Base-by-base conservation (phyloP, 1,140 invertebrate genomes). In the Stegodyphus mimosarum region DNA sequence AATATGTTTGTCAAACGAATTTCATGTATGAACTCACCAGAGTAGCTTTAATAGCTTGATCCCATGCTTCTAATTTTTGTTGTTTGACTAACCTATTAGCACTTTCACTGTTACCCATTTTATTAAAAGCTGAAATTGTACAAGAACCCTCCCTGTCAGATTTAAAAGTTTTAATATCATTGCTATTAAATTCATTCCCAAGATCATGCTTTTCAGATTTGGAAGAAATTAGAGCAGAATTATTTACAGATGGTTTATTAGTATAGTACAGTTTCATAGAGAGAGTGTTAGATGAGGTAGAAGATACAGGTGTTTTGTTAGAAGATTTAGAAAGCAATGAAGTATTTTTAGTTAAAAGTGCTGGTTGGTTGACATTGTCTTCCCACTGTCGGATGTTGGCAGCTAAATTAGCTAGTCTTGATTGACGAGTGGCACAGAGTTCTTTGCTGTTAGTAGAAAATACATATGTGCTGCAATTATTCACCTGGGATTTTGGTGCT, bases 341-440 rank as follows among this genome's bases (percentile, higher is more conserved):
- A 67, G 33, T n/a, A 53, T 52, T 33, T 18, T 67, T 78, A 17
- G 71, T 15, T 6, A 50, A 48, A 73, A 72, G 7, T 86, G 55
- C n/a, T 73, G 73, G 50, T 63, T 52, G 10, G 66, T 66, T 11
- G 6, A 71, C 5, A 50, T 87, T 72, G 64, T 87, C 76, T 50
- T 87, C 87, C 83, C 84, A 87, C 6, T 74, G 52, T 6, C 86
- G 71, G 72, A 83, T 84, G 52, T 85, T 1, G 49, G 80, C 70
- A 83, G 85, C 86, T 6, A 88, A 74, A 55, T 60, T 17, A 48
- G 63, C 63, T 15, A 78, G 55, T 11, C 85, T 63, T 10, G 67
- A 51, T 7, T 80, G 73, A n/a, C 53, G 64, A 7, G 11, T 4
- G 5, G 64, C 67, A 50, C 81, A 84, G n/a, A 84, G 2, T 48